phyloP scores from a whole-genome alignment of 2,113 vertebrate species.

The Actenoides lindsayi region DNA sequence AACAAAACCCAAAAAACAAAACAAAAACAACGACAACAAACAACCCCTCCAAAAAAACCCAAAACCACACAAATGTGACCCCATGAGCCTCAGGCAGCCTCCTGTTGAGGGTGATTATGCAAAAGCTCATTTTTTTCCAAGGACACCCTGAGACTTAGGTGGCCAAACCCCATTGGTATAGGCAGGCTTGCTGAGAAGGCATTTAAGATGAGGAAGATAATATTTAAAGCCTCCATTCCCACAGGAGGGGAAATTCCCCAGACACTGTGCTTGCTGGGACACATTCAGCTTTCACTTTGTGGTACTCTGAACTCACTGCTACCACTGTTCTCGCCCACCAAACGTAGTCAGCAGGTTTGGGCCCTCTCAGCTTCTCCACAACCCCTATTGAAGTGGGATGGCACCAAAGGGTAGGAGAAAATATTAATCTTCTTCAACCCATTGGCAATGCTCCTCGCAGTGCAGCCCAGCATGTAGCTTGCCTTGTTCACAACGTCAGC shows the following conservation, averaged over 20 bases:
- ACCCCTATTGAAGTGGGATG: background rate
- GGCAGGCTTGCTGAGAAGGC: background rate
- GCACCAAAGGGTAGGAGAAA: background rate
- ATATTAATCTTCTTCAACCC: background rate
- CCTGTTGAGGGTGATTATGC: background rate
- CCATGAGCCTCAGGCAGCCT: background rate
- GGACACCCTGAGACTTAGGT: background rate
- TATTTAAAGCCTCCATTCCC: background rate
- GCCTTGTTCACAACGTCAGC: background rate
- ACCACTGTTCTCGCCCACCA: accelerated
- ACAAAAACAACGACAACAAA: background rate
- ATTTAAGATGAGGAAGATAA: conserved; percentile 8
- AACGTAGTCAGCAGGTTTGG: background rate
- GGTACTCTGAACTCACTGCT: background rate
- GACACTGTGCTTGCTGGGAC: background rate
- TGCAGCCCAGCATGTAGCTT: background rate
- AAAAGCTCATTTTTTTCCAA: background rate
- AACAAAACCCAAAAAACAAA: background rate
- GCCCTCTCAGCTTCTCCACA: background rate
- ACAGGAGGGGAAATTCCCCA: conserved; percentile 1
- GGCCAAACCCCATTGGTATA: background rate
- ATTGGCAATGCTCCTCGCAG: background rate
- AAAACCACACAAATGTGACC: conserved; percentile 1
- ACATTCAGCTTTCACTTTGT: background rate
- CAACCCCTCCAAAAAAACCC: background rate